A percentile compares a stretch with the other conserved stretches of the same genome.
Conservation (phyloP, 2,888 invertebrate genomes). For the Automeris io region DNA sequence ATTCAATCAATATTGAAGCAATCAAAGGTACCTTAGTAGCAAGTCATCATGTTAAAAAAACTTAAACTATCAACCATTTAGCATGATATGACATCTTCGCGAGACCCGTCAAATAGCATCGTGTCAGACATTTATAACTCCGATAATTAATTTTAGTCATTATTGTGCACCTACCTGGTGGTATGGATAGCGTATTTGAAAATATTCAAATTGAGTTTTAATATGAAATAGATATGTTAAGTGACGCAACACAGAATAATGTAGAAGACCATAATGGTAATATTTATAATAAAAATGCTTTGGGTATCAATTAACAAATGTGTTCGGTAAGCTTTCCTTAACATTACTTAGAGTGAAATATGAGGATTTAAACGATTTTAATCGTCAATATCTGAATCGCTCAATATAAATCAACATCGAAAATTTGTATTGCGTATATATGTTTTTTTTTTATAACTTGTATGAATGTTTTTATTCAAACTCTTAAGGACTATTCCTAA, state of each 20-base stretch:
- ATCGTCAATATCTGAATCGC: neutral
- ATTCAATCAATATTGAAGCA: neutral
- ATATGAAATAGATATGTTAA: conserved; percentile 8
- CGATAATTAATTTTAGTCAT: conserved; percentile 27
- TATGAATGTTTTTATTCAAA: no score
- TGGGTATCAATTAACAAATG: conserved; percentile 5
- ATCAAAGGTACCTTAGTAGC: conserved; percentile 33
- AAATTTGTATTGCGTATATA: no score
- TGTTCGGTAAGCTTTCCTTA: neutral
- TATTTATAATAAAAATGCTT: conserved; percentile 2
- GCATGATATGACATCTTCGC: conserved; percentile 37
- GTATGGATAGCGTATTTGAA: conserved; percentile 14
- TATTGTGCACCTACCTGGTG: conserved; percentile 21
- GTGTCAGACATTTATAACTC: conserved; percentile 28
- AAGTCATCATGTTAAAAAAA: conserved; percentile 50
- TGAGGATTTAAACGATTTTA: neutral
- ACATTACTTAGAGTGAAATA: neutral
- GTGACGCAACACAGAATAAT: conserved; percentile 6
- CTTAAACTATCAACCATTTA: conserved; percentile 46
- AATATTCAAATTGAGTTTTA: conserved; percentile 10
- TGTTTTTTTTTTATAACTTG: no score
- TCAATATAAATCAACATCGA: no score
- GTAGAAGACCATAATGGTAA: conserved; percentile 4
- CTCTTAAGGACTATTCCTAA: no score
- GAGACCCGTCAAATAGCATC: conserved; percentile 41